Evolutionary conservation across 1,140 invertebrate genomes (phyloP), one percentile per base, ranked within the genome.

Genomic region (Nasonia longicornis): DNA sequence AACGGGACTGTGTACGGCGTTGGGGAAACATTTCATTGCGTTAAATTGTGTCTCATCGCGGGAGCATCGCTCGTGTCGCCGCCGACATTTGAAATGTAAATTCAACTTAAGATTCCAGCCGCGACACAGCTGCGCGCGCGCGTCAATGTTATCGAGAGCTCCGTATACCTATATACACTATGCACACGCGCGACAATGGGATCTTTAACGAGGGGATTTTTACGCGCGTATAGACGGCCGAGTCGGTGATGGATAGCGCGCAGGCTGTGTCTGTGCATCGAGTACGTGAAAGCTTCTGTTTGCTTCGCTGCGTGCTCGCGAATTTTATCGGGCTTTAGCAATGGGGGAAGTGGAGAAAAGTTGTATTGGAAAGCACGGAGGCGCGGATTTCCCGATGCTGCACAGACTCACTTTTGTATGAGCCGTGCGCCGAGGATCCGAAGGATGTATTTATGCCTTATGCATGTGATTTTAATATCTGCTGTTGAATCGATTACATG

Each of bases 1-100:
- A 42, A 8, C 8, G 8, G 38, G 38, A 42, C 38, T 42, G 8
- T 11, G 1, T 42, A 42, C 20, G 52, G 26, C 64, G 12, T 67
- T n/a, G 73, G 78, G 72, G 42, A 82, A 88, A 86, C 86, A 86
- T 89, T 89, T 87, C 84, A 89, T 89, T 88, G 87, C 85, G 81
- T 84, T 81, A 85, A 88, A 88, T 87, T 85, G 84, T 86, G 84
- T 84, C 84, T 83, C 81, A 84, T 83, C 83, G 85, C 83, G 85
- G 63, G 22, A 29, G 26, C 29, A 67, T 67, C 64, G 14, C 64
- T 67, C 71, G 83, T 63, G 74, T 79, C 83, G 75, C 77, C 82
- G 74, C 77, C 83, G 75, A 78, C 82, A 85, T 87, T 87, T 87
- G 85, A 86, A 88, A 89, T 87, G 87, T 85, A 87, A 87, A 88